phyloP scores from a whole-genome alignment of 1,140 invertebrate genomes.

The Chlorops oryzae region DNA sequence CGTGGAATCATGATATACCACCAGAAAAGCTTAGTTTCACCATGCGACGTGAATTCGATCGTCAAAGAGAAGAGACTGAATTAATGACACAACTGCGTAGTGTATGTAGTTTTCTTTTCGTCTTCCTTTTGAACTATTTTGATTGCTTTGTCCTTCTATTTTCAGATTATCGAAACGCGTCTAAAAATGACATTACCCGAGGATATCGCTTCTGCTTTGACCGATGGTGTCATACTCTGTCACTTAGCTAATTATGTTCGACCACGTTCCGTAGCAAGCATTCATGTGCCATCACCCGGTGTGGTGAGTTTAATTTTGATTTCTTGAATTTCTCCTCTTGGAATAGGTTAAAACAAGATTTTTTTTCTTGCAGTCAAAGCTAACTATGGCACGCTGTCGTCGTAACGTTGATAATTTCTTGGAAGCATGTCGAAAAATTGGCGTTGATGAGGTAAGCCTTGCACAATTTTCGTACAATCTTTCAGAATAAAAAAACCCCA shows the following conservation, averaged over 20 bases:
- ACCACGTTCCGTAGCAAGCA: constrained; percentile 82
- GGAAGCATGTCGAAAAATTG: constrained; percentile 86
- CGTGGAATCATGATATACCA: constrained; percentile 65
- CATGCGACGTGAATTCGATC: constrained; percentile 84
- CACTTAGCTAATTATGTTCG: constrained; percentile 88
- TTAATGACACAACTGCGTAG: constrained; percentile 75
- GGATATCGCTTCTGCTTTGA: constrained; percentile 77
- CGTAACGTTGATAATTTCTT: constrained; percentile 94
- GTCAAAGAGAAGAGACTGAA: constrained; percentile 82
- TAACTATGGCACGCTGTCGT: constrained; percentile 87
- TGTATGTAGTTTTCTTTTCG: constrained; percentile 54
- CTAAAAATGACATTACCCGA: constrained; percentile 84
- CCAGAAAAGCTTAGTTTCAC: constrained; percentile 81
- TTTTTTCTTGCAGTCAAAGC: constrained; percentile 69
- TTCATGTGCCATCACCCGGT: constrained; percentile 89
- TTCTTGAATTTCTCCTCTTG: too few species aligned
- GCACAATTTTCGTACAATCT: too few species aligned
- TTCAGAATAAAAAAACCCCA: too few species aligned
- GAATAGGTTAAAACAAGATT: not conserved
- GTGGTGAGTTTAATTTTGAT: constrained; percentile 62
- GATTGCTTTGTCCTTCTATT: constrained; percentile 23
- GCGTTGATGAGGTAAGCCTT: constrained; percentile 83
- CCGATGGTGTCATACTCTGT: constrained; percentile 88
- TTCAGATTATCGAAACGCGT: constrained; percentile 81
- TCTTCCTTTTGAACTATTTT: too few species aligned